Base-by-base conservation (phyloP, 2,113 vertebrate genomes). In the Tricholaema leucomelas region DNA sequence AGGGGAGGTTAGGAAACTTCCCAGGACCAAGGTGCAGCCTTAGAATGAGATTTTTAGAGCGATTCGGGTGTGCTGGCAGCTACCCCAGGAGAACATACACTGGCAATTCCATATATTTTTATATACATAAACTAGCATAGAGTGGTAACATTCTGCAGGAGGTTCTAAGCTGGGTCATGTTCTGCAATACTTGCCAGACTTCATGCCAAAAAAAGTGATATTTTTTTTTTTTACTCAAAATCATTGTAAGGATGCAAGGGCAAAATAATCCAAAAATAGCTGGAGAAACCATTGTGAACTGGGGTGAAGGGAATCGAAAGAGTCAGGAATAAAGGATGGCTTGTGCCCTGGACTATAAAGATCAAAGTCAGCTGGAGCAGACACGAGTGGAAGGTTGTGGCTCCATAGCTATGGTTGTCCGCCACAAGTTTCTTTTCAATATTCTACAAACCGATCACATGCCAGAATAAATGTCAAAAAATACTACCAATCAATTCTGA, bases 241-340 rank as follows among this genome's bases (percentile, higher is more conserved):
- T 35, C 66, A 12, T 14, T 72, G 23, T 61, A 44, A 50, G 23
- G 23, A 79, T 40, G 15, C 21, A 88, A 81, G 31, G 50, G 61
- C 33, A 38, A 7, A 21, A 7, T 84, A 93, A 73, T 84, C 85
- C 75, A 90, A 96, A 94, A 93, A 87, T 48, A 91, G 52, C 74
- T 85, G 74, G 81, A 36, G 73, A 52, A 52, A 87, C 66, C n/a
- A 44, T 0, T 8, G 27, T 8, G 20, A 23, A 6, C 12, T 33
- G 24, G 10, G 4, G 15, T 52, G 28, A 74, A 21, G 0, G 12
- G 16, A 63, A 50, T 54, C 31, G 66, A 40, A 71, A 44, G 25
- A 66, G 8, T 14, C 48, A 40, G 66, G 46, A 88, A 27, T 66
- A 63, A 77, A 86, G 42, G 1, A 1, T 24, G 14, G 36, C 48